Conservation (phyloP, 2,113 vertebrate species). For the Clupea harengus region DNA sequence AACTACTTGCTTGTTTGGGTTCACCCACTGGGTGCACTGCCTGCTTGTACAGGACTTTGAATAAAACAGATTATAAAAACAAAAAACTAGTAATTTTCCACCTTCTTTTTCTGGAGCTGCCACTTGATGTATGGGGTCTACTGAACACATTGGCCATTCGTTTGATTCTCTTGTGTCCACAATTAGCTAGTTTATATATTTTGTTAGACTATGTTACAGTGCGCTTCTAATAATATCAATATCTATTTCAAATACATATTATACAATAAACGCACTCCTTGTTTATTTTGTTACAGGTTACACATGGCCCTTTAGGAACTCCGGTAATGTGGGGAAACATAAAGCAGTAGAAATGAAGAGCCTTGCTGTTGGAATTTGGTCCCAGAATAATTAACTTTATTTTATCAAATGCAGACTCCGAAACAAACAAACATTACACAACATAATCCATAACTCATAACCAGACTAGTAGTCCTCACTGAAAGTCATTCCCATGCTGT, state of each 20-base stretch:
- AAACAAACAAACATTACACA: slow-evolving; percentile 66
- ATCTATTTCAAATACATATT: no score
- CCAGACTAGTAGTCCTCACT: slow-evolving; percentile 37
- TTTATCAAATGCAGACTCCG: slow-evolving; percentile 79
- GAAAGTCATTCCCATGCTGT: slow-evolving; percentile 76
- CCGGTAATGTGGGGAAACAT: neutral
- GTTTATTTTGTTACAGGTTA: neutral
- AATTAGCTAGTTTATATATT: no score
- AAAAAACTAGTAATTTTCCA: neutral
- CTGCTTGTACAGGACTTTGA: slow-evolving; percentile 12
- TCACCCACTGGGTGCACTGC: neutral
- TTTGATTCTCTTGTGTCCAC: no score
- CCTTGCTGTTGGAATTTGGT: slow-evolving; percentile 56
- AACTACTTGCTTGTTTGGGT: neutral
- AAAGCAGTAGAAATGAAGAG: neutral
- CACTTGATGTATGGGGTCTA: no score
- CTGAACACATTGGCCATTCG: no score
- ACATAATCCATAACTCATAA: slow-evolving; percentile 55
- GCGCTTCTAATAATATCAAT: no score
- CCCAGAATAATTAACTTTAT: slow-evolving; percentile 78
- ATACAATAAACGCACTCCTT: no score
- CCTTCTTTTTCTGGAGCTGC: neutral
- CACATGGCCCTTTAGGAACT: neutral
- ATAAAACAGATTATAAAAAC: neutral
- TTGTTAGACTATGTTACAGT: no score